These are phyloP conservation scores for Elaphurus davidianus DNA, from an alignment of 2,113 vertebrate genomes.

Conservation along the genomic window DNA sequence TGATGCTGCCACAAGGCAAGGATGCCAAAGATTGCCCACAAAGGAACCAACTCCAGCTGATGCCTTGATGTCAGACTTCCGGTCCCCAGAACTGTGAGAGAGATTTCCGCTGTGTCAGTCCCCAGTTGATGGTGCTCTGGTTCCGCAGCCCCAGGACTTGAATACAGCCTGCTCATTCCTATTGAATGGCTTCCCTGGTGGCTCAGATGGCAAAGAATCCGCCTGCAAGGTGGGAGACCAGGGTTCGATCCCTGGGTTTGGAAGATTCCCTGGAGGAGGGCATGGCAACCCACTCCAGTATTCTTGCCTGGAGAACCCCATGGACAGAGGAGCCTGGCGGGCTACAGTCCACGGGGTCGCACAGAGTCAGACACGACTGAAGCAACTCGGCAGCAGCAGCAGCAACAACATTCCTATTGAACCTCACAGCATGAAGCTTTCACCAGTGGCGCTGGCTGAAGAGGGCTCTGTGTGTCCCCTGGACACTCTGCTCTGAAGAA, in stretches of 20 bases:
- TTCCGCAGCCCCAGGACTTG: neutral
- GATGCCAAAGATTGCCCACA: neutral
- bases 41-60: neutral
- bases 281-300: neutral
- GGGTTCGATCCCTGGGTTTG: neutral
- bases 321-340: neutral
- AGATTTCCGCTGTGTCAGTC: neutral
- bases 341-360: neutral
- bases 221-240: neutral
- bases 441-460: neutral
- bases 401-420: neutral
- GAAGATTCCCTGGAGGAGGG: neutral
- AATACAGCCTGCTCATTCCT: neutral
- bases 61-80: neutral
- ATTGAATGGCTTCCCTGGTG: neutral
- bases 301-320: neutral
- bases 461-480: neutral
- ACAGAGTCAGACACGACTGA: neutral
- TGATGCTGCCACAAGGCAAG: neutral
- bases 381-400: fast-evolving
- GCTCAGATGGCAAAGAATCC: neutral
- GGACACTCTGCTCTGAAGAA: neutral
- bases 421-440: neutral
- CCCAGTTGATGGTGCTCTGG: neutral
- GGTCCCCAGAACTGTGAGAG: neutral